Evolutionary conservation across 2,888 invertebrate species (phyloP), one percentile per base, ranked within the genome.

Genomic region (Lordiphosa andalusiaca): DNA sequence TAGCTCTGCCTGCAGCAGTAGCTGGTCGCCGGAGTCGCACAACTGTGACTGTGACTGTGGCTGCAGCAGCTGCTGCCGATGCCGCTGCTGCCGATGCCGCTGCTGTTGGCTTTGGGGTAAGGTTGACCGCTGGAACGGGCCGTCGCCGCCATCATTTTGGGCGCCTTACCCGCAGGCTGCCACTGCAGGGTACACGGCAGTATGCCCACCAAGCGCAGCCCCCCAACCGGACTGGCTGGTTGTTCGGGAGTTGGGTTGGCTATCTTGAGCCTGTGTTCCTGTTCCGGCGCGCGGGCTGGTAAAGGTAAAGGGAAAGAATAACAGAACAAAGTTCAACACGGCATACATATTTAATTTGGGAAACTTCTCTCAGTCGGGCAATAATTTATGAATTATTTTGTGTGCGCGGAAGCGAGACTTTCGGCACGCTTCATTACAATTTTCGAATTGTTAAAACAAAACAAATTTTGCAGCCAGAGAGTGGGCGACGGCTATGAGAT

Each of bases 131-230:
- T 70, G 10, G 66, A 39, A 5, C 88, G 84, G 10, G 76, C 69
- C 41, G 68, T 57, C 30, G 64, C 56, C 46, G 46, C 82, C 56
- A 67, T 64, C 56, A 84, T 53, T 59, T 87, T 87, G 30, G 86
- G 77, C 48, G 86, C 85, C 71, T 89, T 89, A 23, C 87, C 68
- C 2, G 47, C 48, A n/a, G 50, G 71, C 73, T 75, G 88, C 74
- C 89, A 89, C 69, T 87, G 88, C 58, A 89, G 63, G 16, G 88
- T 80, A 67, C 88, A 89, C 35, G 89, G 88, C 74, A 88, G 63
- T 57, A 87, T 72, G 69, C 87, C 88, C 72, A 89, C 84, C 38
- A 87, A 83, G 84, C 88, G 84, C 69, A 89, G 86, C 76, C 88
- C 88, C 83, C 78, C 74, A 65, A 85, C 70, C 55, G 88, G 84